Base-by-base conservation (phyloP, 92 coral and sea anemone species). In the Porites evermanni region DNA sequence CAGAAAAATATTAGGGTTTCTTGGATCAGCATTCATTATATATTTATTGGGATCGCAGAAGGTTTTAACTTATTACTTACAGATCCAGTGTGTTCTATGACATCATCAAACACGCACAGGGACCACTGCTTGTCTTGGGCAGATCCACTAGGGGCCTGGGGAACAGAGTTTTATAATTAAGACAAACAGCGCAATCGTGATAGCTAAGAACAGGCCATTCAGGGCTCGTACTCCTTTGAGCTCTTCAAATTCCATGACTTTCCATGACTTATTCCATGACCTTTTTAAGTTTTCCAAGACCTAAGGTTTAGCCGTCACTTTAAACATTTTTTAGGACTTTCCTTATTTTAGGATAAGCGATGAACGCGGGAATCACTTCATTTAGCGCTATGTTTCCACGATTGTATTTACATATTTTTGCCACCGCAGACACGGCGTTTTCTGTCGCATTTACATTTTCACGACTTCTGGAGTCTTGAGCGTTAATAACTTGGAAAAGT, bases 401-500 rank as follows among this genome's bases (percentile, higher is more conserved):
- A 92, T 95, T 97, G 86, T 93, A 97, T 95, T 97, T 95, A 89
- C 98, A 97, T 74, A 97, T 97, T 89, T 97, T 97, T 24, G 98
- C 91, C 53, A 97, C 99, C 4, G 99, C 99, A 9, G 99, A 97
- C 72, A 97, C 95, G 20, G 98, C 97, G 78, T 97, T 97, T 87
- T 97, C 99, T 32, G 99, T 97, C 24, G 99, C 99, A 77, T 97
- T 96, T 79, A 95, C 94, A 78, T 97, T 97, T 66, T 97, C 99
- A 11, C 95, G 98, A 71, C 94, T 92, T 75, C 98, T 91, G 26
- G 99, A 83, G 59, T 91, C 89, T 13, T 95, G 91, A 70, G 93
- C 98, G 85, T 89, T 97, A 53, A 97, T 91, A 17, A 91, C 95
- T 93, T 91, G 98, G 52, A 89, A 76, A 12, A 97, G 92, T 17